Evolutionary conservation across 2,113 vertebrate genomes (phyloP), one percentile per base, ranked within the genome.

Genomic region (Narcine bancroftii): DNA sequence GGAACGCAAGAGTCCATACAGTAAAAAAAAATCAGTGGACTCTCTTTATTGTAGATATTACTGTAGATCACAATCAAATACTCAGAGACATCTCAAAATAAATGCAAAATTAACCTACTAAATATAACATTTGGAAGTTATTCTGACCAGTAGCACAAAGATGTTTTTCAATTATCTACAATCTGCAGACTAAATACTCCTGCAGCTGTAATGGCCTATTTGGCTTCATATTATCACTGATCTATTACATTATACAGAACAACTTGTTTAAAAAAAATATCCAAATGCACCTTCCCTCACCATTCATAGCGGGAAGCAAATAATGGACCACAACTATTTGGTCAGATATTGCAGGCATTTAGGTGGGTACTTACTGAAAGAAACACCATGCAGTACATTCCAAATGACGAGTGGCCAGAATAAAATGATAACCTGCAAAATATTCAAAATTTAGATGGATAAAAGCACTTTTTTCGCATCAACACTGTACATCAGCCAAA

Each of bases 381-480:
- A 95, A 99, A 99, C 92, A 98, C 94, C 98, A 99, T 98, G 95
- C 97, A 98, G 95, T 99, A 99, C 98, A 99, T 99, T 87, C 97
- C 97, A 7, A 99, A 99, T 73, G 99, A 99, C 0, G 99, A 98
- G 94, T 99, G 98, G 1, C 98, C 98, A 0, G 99, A 99, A 92
- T 99, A 99, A 95, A 99, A 99, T 6, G 98, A 99, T 81, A 99
- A 93, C 92, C 98, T 99, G 94, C 0, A 36, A 89, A 85, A 92
- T 10, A n/a, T 29, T 92, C 19, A 92, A 45, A 1, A 3, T 1
- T 9, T 1, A 0, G 26, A 42, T 39, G 15, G n/a, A 24, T 56
- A 33, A 87, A 63, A 24, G 29, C n/a, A 53, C 47, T 33, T 0
- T n/a, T 6, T 6, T 33, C 60, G 19, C 19, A 60, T 36, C 50